These are phyloP conservation scores for Polydrusus tereticollis DNA, from an alignment of 2,888 invertebrate species.

Conservation along the genomic window DNA sequence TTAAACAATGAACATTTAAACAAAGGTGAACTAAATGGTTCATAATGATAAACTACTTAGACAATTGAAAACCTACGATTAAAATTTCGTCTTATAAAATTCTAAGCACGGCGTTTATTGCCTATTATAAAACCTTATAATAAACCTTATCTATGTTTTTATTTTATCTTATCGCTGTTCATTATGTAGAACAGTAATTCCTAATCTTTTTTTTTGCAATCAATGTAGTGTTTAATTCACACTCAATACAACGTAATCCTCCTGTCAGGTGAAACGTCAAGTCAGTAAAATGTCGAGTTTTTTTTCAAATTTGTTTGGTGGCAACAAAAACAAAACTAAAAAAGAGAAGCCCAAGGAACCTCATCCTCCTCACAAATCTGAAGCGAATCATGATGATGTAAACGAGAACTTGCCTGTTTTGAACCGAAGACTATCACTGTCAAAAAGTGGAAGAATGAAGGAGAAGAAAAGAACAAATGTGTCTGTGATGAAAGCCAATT, in stretches of 20 bases:
- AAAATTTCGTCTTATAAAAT: neutral
- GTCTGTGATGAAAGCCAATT: conserved; percentile 41
- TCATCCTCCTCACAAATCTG: neutral
- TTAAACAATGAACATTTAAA: neutral
- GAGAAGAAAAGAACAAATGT: conserved; percentile 55
- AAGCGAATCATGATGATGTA: conserved; percentile 27
- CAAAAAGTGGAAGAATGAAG: conserved; percentile 59
- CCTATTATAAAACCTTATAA: too few relatives aligned
- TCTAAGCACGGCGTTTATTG: conserved; percentile 20
- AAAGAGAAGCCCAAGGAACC: conserved; percentile 39
- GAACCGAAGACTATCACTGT: conserved; percentile 54
- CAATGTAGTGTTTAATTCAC: conserved; percentile 35
- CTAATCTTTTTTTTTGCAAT: conserved; percentile 43
- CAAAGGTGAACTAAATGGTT: neutral
- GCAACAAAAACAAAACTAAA: conserved; percentile 46
- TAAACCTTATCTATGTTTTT: conserved; percentile 44
- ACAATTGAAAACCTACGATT: neutral
- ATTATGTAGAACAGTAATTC: conserved; percentile 35
- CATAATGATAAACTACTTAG: neutral
- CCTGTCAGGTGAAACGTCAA: conserved; percentile 10
- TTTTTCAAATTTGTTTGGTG: conserved; percentile 52
- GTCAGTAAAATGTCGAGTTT: conserved; percentile 50
- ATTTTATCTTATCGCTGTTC: conserved; percentile 43
- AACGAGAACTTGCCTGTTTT: conserved; percentile 46
- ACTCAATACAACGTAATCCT: neutral